phyloP scores from a whole-genome alignment of 2,113 vertebrate genomes.

The Vicugna pacos region DNA sequence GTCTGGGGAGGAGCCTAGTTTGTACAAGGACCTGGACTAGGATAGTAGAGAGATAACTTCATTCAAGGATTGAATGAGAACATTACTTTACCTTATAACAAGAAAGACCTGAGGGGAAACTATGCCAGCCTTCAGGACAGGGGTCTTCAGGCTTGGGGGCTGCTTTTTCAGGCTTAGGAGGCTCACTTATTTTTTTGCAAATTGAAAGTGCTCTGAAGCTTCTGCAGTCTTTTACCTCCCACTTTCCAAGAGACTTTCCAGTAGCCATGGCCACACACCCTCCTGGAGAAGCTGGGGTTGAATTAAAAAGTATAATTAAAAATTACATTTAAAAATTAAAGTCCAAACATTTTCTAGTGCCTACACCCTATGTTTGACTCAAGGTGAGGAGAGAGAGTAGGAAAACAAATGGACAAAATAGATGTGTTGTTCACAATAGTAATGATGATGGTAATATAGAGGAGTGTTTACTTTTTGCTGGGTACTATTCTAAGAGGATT shows the following conservation, averaged over 20 bases:
- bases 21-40: not conserved
- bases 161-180: slow-evolving; percentile 83
- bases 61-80: not conserved
- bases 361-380: not conserved
- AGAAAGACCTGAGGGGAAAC: slow-evolving; percentile 83
- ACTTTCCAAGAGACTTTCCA: slow-evolving; percentile 90
- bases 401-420: slow-evolving; percentile 14
- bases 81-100: slow-evolving; percentile 94
- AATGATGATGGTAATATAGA: not conserved
- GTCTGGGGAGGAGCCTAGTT: not conserved
- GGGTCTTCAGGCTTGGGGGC: slow-evolving; percentile 85
- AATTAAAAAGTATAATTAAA: slow-evolving; percentile 63
- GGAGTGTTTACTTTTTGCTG: not conserved
- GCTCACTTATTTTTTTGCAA: slow-evolving; percentile 90
- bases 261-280: slow-evolving; percentile 93
- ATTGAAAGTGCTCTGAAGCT: slow-evolving; percentile 93
- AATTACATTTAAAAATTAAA: slow-evolving; percentile 38
- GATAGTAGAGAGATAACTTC: not conserved
- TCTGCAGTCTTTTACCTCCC: slow-evolving; percentile 94
- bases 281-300: slow-evolving; percentile 85
- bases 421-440: not conserved
- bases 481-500: not conserved
- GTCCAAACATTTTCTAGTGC: not conserved
- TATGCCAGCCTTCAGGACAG: slow-evolving; percentile 93
- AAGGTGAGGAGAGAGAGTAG: not conserved